Evolutionary conservation across 2,888 invertebrate species (phyloP), one percentile per base, ranked within the genome.

Genomic region (Tetheella fluctuosa): DNA sequence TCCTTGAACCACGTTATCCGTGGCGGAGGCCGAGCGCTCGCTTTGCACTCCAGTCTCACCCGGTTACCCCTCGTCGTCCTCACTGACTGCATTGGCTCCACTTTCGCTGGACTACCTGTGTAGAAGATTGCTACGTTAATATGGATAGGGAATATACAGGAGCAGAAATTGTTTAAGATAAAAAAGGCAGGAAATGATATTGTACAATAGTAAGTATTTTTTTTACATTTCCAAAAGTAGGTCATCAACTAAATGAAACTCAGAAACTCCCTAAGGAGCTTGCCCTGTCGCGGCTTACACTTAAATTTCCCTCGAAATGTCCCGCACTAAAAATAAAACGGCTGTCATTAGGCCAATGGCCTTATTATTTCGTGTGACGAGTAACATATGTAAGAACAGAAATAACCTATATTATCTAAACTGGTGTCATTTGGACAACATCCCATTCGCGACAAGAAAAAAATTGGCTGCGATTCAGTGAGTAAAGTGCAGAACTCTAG

Each of bases 1-100:
- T 96, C 95, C 89, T 96, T 96, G 91, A 95, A 96, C 98, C 98
- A 98, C 75, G 96, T 94, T 74, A 98, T 95, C 71, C 96, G 94
- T 30, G 98, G 98, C 67, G 96, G 95, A 53, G 98, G 98, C 72
- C 96, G 94, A 39, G 96, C 96, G 84, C 94, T 94, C 71, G 96
- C 96, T 71, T 94, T 95, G 86, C 97, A 97, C 77, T 96, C 95
- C 79, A 98, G 94, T 80, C 94, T 93, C 85, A 96, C 92, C 73
- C 93, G 89, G 79, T 89, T 88, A 55, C 94, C 95, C 61, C 91
- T 90, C 69, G 85, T 84, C 70, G 88, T 86, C 64, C 86, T 75
- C 77, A 90, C 89, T 53, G 88, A 84, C 84, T 87, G 84, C 85
- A 92, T 89, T 73, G 83, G 82, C 73, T 89, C 89, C 68, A 92